phyloP scores from a whole-genome alignment of 2,888 invertebrate genomes.

The Enchytraeus crypticus region DNA sequence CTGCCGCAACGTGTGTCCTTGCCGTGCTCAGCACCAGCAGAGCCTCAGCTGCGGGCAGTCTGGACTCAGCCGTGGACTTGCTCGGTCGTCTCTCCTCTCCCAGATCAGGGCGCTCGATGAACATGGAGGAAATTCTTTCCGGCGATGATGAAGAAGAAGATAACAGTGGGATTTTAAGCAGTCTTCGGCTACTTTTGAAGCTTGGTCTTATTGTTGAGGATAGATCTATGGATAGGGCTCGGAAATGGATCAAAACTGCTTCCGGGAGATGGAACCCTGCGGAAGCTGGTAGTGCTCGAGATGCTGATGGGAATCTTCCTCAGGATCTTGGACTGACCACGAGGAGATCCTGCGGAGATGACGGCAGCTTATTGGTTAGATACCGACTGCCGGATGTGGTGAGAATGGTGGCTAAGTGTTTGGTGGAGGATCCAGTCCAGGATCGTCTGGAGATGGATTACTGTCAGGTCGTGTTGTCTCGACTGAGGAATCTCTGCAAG shows the following conservation, averaged over 20 bases:
- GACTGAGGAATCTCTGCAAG: constrained; percentile 7
- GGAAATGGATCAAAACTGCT: too few relatives aligned
- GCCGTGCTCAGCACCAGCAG: background rate
- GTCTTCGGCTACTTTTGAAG: too few relatives aligned
- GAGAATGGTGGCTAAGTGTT: background rate
- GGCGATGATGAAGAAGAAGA: too few relatives aligned
- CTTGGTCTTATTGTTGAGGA: too few relatives aligned
- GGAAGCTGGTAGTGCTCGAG: background rate
- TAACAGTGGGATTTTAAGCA: too few relatives aligned
- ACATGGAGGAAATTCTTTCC: too few relatives aligned
- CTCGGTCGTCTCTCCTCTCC: too few relatives aligned
- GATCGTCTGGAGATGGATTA: background rate
- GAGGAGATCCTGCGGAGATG: background rate
- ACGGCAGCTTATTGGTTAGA: background rate
- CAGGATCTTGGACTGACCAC: background rate
- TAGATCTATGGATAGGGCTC: too few relatives aligned
- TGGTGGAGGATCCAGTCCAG: background rate
- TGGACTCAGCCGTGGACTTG: background rate
- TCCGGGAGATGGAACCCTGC: too few relatives aligned
- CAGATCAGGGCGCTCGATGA: too few relatives aligned
- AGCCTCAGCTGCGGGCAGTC: background rate
- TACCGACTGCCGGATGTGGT: constrained; percentile 5
- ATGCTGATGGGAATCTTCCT: background rate
- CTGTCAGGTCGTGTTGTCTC: background rate
- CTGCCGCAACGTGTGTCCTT: background rate